Percentiles rank a stretch among this genome's conserved stretches.
phyloP scores from a whole-genome alignment of 2,113 vertebrate genomes.

The Elephas maximus region DNA sequence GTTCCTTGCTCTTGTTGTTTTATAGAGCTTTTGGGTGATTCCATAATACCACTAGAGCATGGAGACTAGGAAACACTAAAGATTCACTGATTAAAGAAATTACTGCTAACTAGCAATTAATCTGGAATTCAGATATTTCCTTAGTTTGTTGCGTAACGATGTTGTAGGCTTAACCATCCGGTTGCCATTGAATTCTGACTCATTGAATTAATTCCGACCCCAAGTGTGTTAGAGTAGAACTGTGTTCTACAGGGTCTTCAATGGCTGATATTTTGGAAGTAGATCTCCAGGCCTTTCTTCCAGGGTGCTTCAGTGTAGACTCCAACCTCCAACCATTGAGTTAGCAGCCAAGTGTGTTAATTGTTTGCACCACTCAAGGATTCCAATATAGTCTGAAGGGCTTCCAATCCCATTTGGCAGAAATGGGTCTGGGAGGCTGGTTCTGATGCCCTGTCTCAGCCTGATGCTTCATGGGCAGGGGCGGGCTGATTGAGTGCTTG shows the following conservation, averaged over 20 bases:
- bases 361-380: no score
- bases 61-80: not conserved
- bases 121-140: not conserved
- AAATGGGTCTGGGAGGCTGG: not conserved
- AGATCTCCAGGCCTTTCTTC: not conserved
- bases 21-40: slow-evolving; percentile 74
- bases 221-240: not conserved
- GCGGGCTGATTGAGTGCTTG: not conserved
- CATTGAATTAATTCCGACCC: not conserved
- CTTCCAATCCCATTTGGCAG: not conserved
- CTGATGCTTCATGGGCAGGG: not conserved
- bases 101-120: not conserved
- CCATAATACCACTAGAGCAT: not conserved
- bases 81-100: not conserved
- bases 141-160: slow-evolving; percentile 33
- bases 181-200: no score
- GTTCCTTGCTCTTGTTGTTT: not conserved
- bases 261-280: not conserved
- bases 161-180: not conserved
- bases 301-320: not conserved
- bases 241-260: not conserved
- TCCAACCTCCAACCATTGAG: not conserved
- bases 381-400: not conserved
- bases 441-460: not conserved
- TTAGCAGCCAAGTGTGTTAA: not conserved